These are phyloP conservation scores for Rhynchophorus ferrugineus DNA, from an alignment of 1,140 invertebrate genomes.

Conservation along the genomic window DNA sequence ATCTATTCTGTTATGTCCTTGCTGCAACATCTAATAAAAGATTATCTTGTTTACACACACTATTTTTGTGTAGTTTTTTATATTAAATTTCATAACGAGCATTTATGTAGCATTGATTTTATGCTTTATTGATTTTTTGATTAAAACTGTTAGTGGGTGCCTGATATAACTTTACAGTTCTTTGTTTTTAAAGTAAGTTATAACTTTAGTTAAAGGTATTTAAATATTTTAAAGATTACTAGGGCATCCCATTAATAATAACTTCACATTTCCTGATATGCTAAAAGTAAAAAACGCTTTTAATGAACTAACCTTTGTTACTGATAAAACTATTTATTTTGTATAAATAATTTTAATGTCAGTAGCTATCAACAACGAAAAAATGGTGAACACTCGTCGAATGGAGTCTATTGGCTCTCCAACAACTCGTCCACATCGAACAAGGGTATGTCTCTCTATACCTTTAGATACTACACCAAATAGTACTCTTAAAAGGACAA, in stretches of 20 bases:
- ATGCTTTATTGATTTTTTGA: conserved; percentile 13
- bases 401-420: conserved; percentile 36
- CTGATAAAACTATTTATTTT: conserved; percentile 3
- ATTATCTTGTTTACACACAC: no score
- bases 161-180: conserved; percentile 1
- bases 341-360: conserved; percentile 7
- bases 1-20: background rate
- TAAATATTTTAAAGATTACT: no score
- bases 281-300: background rate
- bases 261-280: background rate
- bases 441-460: conserved; percentile 35
- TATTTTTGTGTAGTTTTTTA: no score
- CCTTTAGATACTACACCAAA: background rate
- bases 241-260: background rate
- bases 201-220: no score
- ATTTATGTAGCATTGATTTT: conserved; percentile 16
- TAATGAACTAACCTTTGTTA: background rate
- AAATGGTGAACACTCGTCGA: conserved; percentile 38
- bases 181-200: conserved; percentile 3
- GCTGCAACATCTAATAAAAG: no score
- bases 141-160: conserved; percentile 7
- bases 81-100: no score
- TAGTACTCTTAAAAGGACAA: background rate
- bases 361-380: conserved; percentile 12
- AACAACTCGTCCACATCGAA: conserved; percentile 30